Conservation (phyloP, 2,797 vertebrate species). For the Eulemur mongoz region DNA sequence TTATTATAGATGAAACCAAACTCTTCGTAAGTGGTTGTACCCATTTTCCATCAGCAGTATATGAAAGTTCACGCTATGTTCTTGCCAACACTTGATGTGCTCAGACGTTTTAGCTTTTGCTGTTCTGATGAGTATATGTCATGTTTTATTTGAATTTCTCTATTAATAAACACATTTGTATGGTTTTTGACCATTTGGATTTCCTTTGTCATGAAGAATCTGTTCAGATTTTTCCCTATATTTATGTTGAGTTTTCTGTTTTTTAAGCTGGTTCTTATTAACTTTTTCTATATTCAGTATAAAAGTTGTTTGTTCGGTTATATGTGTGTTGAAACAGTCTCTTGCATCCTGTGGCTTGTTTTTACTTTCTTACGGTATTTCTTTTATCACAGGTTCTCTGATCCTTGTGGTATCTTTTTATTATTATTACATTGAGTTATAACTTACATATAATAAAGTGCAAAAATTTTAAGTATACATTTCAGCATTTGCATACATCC, state of each 20-base stretch:
- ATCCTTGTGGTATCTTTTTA: too few relatives aligned
- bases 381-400: too few relatives aligned
- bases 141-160: neutral
- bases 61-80: neutral
- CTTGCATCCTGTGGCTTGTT: neutral
- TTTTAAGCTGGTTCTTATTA: neutral
- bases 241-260: neutral
- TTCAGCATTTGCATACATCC: rapidly evolving
- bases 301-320: neutral
- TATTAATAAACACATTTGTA: neutral
- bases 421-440: neutral
- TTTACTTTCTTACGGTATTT: neutral
- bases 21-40: neutral
- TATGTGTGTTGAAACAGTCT: neutral
- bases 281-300: neutral
- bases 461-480: neutral
- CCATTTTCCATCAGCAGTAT: neutral
- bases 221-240: neutral
- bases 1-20: neutral
- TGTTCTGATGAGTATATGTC: neutral
- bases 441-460: neutral
- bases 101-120: neutral
- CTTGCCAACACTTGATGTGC: neutral
- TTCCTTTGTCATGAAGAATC: neutral
- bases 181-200: neutral